phyloP scores from a whole-genome alignment of 2,888 invertebrate genomes.

The Aproaerema taeniolella region DNA sequence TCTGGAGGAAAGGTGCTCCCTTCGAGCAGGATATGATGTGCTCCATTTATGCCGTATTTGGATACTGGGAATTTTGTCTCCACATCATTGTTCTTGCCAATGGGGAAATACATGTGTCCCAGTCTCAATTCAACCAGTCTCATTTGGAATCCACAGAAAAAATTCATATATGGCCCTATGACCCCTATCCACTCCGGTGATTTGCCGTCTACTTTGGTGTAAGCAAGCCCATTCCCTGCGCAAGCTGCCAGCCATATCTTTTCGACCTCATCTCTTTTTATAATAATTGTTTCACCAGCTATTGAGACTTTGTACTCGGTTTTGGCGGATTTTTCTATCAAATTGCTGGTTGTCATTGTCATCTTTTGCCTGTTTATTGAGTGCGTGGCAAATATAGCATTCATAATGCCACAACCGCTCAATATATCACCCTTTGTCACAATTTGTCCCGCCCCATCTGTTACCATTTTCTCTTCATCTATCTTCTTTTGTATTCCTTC shows the following conservation, averaged over 20 bases:
- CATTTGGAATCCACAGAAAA: not conserved
- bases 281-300: too few species aligned
- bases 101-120: not conserved
- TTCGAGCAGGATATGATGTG: conserved; percentile 3
- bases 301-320: too few species aligned
- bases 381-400: too few species aligned
- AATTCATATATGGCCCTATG: conserved; percentile 3
- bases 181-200: not conserved
- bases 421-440: not conserved
- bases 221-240: not conserved
- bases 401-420: not conserved
- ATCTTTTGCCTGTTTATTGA: too few species aligned
- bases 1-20: conserved; percentile 6
- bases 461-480: not conserved
- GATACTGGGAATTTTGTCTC: not conserved
- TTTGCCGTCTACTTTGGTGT: not conserved
- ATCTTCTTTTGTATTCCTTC: not conserved
- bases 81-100: not conserved
- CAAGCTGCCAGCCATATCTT: not conserved
- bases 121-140: not conserved
- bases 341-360: too few species aligned
- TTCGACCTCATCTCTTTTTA: not conserved
- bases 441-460: not conserved
- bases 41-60: conserved; percentile 4
- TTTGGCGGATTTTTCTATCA: not conserved